These are phyloP conservation scores for Dasypolia templi DNA, from an alignment of 2,888 invertebrate genomes.

Conservation along the genomic window DNA sequence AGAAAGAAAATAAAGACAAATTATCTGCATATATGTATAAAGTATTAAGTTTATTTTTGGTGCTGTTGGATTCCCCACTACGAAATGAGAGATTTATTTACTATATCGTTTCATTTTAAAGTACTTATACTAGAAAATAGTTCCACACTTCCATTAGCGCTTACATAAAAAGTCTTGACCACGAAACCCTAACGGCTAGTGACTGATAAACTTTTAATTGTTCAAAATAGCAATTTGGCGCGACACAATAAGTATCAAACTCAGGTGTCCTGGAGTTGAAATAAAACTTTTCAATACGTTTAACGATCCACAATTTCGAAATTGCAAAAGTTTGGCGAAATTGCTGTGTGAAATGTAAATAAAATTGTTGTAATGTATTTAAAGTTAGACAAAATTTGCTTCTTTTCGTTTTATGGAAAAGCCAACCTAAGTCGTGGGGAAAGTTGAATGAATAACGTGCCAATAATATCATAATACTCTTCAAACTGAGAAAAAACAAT, in stretches of 20 bases:
- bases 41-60: background rate
- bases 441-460: background rate
- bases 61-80: background rate
- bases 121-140: background rate
- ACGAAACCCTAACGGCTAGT: conserved; percentile 8
- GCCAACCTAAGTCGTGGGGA: background rate
- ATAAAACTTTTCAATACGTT: conserved; percentile 38
- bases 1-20: too few species aligned
- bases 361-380: background rate
- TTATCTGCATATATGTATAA: too few species aligned
- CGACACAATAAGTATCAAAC: conserved; percentile 25
- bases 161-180: background rate
- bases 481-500: background rate
- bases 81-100: background rate
- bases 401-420: background rate
- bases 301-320: conserved; percentile 6
- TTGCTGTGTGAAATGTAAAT: conserved; percentile 8
- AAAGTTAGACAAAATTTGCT: background rate
- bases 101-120: background rate
- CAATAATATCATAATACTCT: background rate
- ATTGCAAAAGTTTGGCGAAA: conserved; percentile 21
- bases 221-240: conserved; percentile 29
- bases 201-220: conserved; percentile 44
- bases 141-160: background rate
- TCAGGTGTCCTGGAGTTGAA: conserved; percentile 36